Evolutionary conservation across 1,140 invertebrate genomes (phyloP).

Genomic region (Tigriopus japonicus): DNA sequence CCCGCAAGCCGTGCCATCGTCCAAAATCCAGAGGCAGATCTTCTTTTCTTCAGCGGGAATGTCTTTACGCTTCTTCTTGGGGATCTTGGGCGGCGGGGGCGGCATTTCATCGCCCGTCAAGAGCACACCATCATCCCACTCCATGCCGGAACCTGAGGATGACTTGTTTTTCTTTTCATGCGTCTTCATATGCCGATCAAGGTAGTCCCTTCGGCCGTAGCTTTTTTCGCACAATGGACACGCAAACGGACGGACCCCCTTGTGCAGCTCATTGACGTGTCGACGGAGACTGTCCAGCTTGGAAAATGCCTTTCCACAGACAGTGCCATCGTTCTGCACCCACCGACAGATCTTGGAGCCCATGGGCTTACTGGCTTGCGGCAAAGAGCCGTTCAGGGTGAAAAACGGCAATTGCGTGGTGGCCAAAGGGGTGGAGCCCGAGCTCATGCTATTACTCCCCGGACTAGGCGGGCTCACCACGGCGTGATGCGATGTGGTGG

Average conservation of each 20-base stretch:
- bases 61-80: slow-evolving; percentile 12
- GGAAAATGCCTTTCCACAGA: slow-evolving; percentile 12
- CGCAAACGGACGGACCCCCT: slow-evolving; percentile 4
- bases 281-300: slow-evolving; percentile 3
- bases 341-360: slow-evolving; percentile 7
- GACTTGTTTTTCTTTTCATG: background rate
- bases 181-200: slow-evolving; percentile 3
- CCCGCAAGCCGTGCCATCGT: slow-evolving; percentile 7
- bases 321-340: slow-evolving; percentile 6
- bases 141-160: background rate
- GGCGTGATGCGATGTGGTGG: no score
- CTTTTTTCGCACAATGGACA: slow-evolving; percentile 8
- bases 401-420: background rate
- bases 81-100: background rate
- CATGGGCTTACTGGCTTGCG: background rate
- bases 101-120: background rate
- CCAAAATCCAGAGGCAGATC: slow-evolving; percentile 8
- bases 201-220: slow-evolving; percentile 3
- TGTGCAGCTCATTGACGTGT: slow-evolving; percentile 10
- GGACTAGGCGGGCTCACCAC: no score
- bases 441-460: no score
- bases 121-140: background rate
- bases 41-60: slow-evolving; percentile 11
- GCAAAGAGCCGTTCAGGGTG: background rate
- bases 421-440: background rate